phyloP scores from a whole-genome alignment of 1,140 invertebrate genomes.

The Adoxophyes honmai region DNA sequence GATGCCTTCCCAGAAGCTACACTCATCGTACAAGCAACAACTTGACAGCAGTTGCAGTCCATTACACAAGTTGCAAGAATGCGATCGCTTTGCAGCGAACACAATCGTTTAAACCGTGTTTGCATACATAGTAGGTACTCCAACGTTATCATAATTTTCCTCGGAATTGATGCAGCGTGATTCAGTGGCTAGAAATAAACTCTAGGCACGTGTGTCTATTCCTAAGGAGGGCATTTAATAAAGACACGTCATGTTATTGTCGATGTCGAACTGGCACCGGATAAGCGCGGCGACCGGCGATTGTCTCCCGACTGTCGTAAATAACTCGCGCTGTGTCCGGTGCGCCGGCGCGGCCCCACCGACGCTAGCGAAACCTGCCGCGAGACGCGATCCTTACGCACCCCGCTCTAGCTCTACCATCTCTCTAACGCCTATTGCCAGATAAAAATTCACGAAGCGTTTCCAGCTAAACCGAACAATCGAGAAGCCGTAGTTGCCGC shows the following conservation, averaged over 20 bases:
- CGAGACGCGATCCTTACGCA: neutral
- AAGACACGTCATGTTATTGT: slow-evolving; percentile 72
- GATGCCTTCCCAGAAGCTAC: neutral
- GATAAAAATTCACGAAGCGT: slow-evolving; percentile 18
- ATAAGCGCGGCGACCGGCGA: slow-evolving; percentile 63
- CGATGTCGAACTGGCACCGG: slow-evolving; percentile 66
- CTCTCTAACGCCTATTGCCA: slow-evolving; percentile 22
- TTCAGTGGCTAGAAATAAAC: slow-evolving; percentile 57
- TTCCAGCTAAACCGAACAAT: slow-evolving; percentile 23
- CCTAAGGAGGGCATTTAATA: slow-evolving; percentile 63
- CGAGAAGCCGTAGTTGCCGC: slow-evolving; percentile 34
- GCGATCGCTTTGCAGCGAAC: no score
- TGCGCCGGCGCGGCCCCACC: slow-evolving; percentile 47
- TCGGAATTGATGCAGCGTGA: slow-evolving; percentile 39
- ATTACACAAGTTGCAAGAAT: no score
- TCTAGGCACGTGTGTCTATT: slow-evolving; percentile 61
- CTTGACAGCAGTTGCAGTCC: no score
- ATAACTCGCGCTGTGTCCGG: slow-evolving; percentile 68
- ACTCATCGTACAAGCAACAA: no score
- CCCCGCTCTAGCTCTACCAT: slow-evolving; percentile 1
- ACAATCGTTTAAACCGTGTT: neutral
- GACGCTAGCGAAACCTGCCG: slow-evolving; percentile 31
- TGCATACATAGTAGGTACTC: slow-evolving; percentile 18
- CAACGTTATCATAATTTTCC: slow-evolving; percentile 39
- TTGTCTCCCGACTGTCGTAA: slow-evolving; percentile 70